Evolutionary conservation across 2,113 vertebrate species (phyloP), one percentile per base, ranked within the genome.

Genomic region (Dromas ardeola): DNA sequence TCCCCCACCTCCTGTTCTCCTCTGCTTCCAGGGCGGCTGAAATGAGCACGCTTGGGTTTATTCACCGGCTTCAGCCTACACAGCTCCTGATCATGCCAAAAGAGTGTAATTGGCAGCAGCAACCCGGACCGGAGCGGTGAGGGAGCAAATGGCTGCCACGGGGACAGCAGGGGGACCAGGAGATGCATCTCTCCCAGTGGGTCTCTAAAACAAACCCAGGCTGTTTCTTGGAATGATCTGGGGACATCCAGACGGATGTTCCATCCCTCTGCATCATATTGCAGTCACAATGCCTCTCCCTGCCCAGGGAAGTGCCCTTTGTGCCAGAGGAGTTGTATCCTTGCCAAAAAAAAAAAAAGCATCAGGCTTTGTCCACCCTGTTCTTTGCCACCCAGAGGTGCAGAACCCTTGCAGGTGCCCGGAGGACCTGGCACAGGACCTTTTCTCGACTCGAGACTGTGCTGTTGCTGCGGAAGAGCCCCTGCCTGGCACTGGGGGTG

Each of bases 21-120:
- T 63, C 50, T 67, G 61, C 90, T 95, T 94, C 84, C 90, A 95
- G 94, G 87, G 85, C 5, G n/a, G 92, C 88, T 94, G 95, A 93
- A 95, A 89, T 59, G 86, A 96, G 90, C 89, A 69, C 5, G 1
- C 67, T 55, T n/a, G 88, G 94, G 62, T 95, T 96, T 94, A 72
- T 83, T 86, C 90, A 40, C 66, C 17, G 20, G 42, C 80, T 95
- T 69, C 95, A 96, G 50, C 96, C 93, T 73, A 86, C 95, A 91
- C 93, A 94, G 93, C 91, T 94, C 91, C 72, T 16, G 11, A n/a
- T 21, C 81, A 5, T 76, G 94, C 95, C 90, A 86, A 49, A 45
- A 52, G 59, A 73, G 71, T 23, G 26, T 66, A 45, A n/a, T 43
- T 97, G 92, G 92, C 85, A 86, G 70, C 63, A 67, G 77, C 79